Conservation (phyloP, 2,113 vertebrate species). For the Lepisosteus oculatus region DNA sequence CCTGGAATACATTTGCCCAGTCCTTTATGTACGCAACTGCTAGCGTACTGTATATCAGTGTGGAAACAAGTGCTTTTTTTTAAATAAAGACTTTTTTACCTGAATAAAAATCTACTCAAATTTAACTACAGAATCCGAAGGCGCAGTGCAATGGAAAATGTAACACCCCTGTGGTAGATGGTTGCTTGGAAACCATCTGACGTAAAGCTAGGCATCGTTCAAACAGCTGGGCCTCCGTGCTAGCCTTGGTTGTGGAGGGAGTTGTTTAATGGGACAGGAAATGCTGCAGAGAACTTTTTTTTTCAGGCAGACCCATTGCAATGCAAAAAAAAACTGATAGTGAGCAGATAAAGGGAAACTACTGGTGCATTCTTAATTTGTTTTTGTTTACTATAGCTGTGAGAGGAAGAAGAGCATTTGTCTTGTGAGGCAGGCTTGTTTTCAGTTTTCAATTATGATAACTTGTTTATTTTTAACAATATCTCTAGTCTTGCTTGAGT, state of each 20-base stretch:
- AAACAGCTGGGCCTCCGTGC: constrained; percentile 62
- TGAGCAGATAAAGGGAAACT: constrained; percentile 47
- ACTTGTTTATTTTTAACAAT: neutral
- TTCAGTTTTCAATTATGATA: constrained; percentile 7
- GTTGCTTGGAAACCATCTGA: constrained; percentile 66
- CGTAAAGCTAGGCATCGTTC: constrained; percentile 73
- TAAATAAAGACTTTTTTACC: neutral
- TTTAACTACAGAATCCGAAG: constrained; percentile 38
- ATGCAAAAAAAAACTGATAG: constrained; percentile 8
- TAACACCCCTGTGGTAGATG: constrained; percentile 63
- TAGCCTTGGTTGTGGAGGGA: constrained; percentile 28
- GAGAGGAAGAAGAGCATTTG: constrained; percentile 10
- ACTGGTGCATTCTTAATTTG: constrained; percentile 45
- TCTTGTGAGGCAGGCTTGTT: constrained; percentile 17
- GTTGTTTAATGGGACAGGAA: constrained; percentile 46
- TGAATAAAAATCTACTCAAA: constrained; percentile 15
- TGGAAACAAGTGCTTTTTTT: no score
- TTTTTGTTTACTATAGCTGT: constrained; percentile 28
- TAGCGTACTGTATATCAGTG: no score
- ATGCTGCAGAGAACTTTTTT: constrained; percentile 23
- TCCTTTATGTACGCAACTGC: no score
- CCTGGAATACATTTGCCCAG: no score
- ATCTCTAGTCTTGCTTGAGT: no score
- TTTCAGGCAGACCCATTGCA: constrained; percentile 25
- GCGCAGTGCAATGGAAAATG: constrained; percentile 71